These are phyloP conservation scores for Noctilio leporinus DNA, from an alignment of 2,113 vertebrate species.

Conservation along the genomic window DNA sequence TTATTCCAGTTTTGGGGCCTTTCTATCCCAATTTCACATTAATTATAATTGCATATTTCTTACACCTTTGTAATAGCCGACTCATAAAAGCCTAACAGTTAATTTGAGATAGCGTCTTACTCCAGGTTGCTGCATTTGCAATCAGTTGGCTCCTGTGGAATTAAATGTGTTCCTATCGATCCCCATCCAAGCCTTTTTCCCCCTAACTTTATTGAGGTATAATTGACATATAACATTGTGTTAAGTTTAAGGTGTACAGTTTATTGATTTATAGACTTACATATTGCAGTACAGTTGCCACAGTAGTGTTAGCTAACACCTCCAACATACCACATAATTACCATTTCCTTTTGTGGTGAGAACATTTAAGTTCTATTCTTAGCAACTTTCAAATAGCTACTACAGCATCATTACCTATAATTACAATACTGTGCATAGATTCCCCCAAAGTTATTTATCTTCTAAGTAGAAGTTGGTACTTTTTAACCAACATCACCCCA, in stretches of 20 bases:
- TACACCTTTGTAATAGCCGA: neutral
- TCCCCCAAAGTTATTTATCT: neutral
- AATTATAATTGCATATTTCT: neutral
- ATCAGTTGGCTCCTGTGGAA: neutral
- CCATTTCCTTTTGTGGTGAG: neutral
- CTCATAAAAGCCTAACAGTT: neutral
- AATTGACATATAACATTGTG: neutral
- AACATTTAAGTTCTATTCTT: neutral
- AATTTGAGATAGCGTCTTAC: neutral
- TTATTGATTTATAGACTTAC: neutral
- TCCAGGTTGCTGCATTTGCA: neutral
- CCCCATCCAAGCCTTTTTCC: neutral
- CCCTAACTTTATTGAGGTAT: neutral
- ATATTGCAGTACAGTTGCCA: neutral
- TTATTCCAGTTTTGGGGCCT: neutral
- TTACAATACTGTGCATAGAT: neutral
- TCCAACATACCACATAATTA: neutral
- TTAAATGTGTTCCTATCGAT: neutral
- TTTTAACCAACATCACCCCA: neutral
- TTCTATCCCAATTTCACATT: neutral
- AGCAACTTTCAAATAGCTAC: neutral
- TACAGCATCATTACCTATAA: neutral
- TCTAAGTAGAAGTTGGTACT: neutral
- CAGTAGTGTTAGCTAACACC: neutral
- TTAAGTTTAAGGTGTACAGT: neutral